Conservation (phyloP, 2,888 invertebrate genomes). For the Crematogaster levior region DNA sequence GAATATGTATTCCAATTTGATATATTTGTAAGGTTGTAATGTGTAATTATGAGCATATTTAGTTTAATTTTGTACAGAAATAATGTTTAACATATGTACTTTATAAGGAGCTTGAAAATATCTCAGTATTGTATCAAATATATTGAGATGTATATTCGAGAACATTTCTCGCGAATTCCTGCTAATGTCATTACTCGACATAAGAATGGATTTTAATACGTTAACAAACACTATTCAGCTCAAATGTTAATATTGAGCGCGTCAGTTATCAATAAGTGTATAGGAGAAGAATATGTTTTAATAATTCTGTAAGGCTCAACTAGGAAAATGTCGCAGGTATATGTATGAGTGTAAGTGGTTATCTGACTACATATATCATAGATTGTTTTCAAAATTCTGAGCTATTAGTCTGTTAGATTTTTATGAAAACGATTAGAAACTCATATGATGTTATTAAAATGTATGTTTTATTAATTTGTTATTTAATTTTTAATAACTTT, state of each 20-base stretch:
- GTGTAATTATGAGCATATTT: slow-evolving; percentile 15
- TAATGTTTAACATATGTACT: slow-evolving; percentile 22
- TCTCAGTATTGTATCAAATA: slow-evolving; percentile 27
- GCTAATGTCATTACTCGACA: slow-evolving; percentile 26
- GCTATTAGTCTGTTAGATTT: slow-evolving; percentile 47
- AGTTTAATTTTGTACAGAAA: slow-evolving; percentile 60
- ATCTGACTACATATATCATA: slow-evolving; percentile 51
- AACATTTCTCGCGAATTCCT: slow-evolving; percentile 35
- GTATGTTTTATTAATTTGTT: slow-evolving; percentile 39
- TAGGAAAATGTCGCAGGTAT: slow-evolving; percentile 22
- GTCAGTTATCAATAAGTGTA: neutral
- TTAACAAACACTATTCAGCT: slow-evolving; percentile 17
- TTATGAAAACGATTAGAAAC: slow-evolving; percentile 38
- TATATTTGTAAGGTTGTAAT: slow-evolving; percentile 29
- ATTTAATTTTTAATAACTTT: slow-evolving; percentile 21
- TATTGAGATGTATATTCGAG: slow-evolving; percentile 38
- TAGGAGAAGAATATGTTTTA: slow-evolving; percentile 21
- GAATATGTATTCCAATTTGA: slow-evolving; percentile 6
- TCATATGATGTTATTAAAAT: slow-evolving; percentile 26
- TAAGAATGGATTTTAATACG: slow-evolving; percentile 21
- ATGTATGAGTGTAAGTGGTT: slow-evolving; percentile 8
- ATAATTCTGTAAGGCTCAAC: slow-evolving; percentile 46
- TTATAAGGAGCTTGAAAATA: slow-evolving; percentile 22
- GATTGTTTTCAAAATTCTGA: slow-evolving; percentile 40
- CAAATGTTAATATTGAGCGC: slow-evolving; percentile 15